Evolutionary conservation across 92 coral and sea anemone genomes (phyloP).

Genomic region (Scolanthus callimorphus): DNA sequence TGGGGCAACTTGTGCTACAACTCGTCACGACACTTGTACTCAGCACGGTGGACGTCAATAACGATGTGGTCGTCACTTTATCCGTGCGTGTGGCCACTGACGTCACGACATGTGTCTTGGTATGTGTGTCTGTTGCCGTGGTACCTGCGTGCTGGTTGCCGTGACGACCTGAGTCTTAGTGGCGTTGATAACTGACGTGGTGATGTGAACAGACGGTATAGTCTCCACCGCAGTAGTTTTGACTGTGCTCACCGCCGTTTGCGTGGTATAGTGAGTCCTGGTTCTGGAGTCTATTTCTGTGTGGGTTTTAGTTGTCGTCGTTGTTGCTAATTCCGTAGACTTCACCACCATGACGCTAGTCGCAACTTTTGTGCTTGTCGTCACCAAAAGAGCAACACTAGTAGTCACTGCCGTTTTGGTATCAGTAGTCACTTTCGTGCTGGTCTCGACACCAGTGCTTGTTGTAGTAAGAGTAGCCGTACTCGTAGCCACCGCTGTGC

Average conservation of each 20-base stretch:
- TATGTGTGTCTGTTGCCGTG: slow-evolving; percentile 20
- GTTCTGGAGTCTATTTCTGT: background rate
- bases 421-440: slow-evolving; percentile 12
- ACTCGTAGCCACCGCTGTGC: slow-evolving; percentile 21
- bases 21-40: slow-evolving; percentile 54
- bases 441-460: slow-evolving; percentile 24
- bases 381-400: slow-evolving; percentile 6
- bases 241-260: background rate
- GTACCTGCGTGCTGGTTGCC: slow-evolving; percentile 29
- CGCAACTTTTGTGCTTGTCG: slow-evolving; percentile 24
- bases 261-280: background rate
- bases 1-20: slow-evolving; percentile 51
- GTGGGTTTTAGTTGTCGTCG: slow-evolving; percentile 2
- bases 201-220: background rate
- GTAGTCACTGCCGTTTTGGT: slow-evolving; percentile 17
- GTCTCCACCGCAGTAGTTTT: slow-evolving; percentile 1
- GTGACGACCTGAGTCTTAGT: slow-evolving; percentile 9
- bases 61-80: slow-evolving; percentile 6
- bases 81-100: background rate
- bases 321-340: background rate
- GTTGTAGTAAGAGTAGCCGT: slow-evolving; percentile 27
- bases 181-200: background rate
- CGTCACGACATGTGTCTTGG: slow-evolving; percentile 3
- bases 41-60: slow-evolving; percentile 18
- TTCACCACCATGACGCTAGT: no score